Evolutionary conservation across 2,888 invertebrate species (phyloP).

Genomic region (Phasia obesa): DNA sequence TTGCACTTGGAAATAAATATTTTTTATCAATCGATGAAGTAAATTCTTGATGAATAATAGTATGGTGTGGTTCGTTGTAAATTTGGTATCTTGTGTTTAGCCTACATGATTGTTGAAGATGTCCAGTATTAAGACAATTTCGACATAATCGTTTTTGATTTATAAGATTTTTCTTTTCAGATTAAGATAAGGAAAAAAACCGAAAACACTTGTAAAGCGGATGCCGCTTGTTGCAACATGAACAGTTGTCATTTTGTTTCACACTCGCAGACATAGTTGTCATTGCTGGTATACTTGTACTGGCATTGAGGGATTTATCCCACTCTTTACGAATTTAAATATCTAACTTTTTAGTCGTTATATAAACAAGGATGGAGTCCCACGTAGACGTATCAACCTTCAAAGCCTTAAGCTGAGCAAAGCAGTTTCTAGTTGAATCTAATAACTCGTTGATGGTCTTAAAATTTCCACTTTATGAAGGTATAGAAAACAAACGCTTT

Average conservation of each 20-base stretch:
- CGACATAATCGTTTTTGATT: constrained; percentile 11
- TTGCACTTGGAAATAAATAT: too few species aligned
- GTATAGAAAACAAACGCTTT: too few species aligned
- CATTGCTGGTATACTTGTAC: background rate
- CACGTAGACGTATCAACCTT: constrained; percentile 14
- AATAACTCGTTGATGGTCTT: constrained; percentile 23
- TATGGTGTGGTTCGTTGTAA: constrained; percentile 32
- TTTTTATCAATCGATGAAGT: too few species aligned
- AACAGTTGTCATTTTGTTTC: constrained; percentile 1
- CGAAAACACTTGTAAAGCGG: constrained; percentile 47
- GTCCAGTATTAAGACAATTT: constrained; percentile 33
- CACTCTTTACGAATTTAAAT: constrained; percentile 3
- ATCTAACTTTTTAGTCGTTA: constrained; percentile 7
- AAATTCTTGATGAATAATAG: background rate
- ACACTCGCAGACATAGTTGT: background rate
- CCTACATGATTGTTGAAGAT: too few species aligned
- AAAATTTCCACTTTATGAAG: too few species aligned
- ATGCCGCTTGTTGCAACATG: constrained; percentile 21
- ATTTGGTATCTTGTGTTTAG: constrained; percentile 23
- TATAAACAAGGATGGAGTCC: constrained; percentile 16
- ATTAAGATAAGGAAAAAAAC: constrained; percentile 27
- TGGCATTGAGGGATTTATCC: constrained; percentile 15
- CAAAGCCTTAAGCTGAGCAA: background rate
- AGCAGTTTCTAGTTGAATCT: constrained; percentile 17
- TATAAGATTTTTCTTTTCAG: constrained; percentile 40